phyloP scores from a whole-genome alignment of 2,888 invertebrate species.

The Pristionchus fissidentatus region DNA sequence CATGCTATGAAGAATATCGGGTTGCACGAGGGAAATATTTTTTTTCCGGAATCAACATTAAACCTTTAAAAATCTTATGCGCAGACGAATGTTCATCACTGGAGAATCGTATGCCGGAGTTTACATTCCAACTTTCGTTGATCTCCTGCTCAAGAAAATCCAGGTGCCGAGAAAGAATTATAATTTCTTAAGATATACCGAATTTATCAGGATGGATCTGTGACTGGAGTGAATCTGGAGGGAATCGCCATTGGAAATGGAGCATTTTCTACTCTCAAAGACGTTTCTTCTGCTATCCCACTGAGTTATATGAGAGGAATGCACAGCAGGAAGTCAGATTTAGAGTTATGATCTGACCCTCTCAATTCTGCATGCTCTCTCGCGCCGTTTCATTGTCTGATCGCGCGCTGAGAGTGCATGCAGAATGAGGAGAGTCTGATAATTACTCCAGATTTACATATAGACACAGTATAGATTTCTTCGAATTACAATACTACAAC shows the following conservation, averaged over 20 bases:
- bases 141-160: slow-evolving; percentile 46
- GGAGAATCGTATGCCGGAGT: slow-evolving; percentile 51
- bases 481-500: background rate
- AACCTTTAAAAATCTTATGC: background rate
- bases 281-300: slow-evolving; percentile 54
- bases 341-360: background rate
- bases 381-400: too few species aligned
- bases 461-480: background rate
- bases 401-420: too few species aligned
- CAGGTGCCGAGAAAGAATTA: background rate
- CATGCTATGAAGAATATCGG: too few species aligned
- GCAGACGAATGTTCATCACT: slow-evolving; percentile 57
- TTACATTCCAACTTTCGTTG: slow-evolving; percentile 50
- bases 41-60: background rate
- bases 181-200: background rate
- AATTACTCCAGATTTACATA: background rate
- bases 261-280: slow-evolving; percentile 64
- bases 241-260: slow-evolving; percentile 75
- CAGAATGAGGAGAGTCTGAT: too few species aligned
- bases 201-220: slow-evolving; percentile 7
- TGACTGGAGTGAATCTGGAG: slow-evolving; percentile 59
- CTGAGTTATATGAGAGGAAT: slow-evolving; percentile 65
- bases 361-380: too few species aligned
- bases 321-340: slow-evolving; percentile 59
- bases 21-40: too few species aligned